phyloP scores from a whole-genome alignment of 2,888 invertebrate genomes.

The Drosophila quasianomalipes region DNA sequence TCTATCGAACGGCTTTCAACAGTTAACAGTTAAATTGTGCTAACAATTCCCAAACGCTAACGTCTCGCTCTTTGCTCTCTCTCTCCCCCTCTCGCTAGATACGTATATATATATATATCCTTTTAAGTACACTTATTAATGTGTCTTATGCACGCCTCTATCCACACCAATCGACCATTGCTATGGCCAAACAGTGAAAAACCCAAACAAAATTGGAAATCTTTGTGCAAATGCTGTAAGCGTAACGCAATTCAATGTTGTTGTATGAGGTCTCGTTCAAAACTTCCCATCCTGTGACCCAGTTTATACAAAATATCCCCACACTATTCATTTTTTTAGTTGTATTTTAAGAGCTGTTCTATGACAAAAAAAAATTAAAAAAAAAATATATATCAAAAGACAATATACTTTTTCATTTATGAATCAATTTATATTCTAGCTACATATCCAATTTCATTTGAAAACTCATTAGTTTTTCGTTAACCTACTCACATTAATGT shows the following conservation, averaged over 20 bases:
- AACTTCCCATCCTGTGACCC: slow-evolving; percentile 16
- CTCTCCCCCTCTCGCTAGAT: slow-evolving; percentile 1
- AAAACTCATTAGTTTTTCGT: background rate
- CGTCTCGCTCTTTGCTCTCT: slow-evolving; percentile 30
- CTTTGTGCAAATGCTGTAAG: slow-evolving; percentile 59
- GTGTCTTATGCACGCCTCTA: slow-evolving; percentile 50
- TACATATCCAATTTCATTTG: slow-evolving; percentile 11
- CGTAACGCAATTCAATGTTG: slow-evolving; percentile 58
- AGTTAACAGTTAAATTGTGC: slow-evolving; percentile 83
- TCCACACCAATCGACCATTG: slow-evolving; percentile 54
- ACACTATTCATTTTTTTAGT: slow-evolving; percentile 27
- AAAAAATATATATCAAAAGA: background rate
- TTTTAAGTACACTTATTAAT: background rate
- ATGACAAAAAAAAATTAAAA: background rate
- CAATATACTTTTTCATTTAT: slow-evolving; percentile 6
- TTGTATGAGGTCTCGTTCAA: slow-evolving; percentile 56
- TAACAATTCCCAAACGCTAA: slow-evolving; percentile 57
- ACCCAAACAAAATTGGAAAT: slow-evolving; percentile 52
- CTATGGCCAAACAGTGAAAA: slow-evolving; percentile 27
- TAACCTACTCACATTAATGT: background rate
- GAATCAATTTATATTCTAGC: slow-evolving; percentile 6
- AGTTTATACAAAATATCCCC: slow-evolving; percentile 4
- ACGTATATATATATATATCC: background rate
- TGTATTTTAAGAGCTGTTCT: slow-evolving; percentile 61
- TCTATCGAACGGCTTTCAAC: slow-evolving; percentile 72